phyloP scores from a whole-genome alignment of 2,113 vertebrate species.

The Origma solitaria region DNA sequence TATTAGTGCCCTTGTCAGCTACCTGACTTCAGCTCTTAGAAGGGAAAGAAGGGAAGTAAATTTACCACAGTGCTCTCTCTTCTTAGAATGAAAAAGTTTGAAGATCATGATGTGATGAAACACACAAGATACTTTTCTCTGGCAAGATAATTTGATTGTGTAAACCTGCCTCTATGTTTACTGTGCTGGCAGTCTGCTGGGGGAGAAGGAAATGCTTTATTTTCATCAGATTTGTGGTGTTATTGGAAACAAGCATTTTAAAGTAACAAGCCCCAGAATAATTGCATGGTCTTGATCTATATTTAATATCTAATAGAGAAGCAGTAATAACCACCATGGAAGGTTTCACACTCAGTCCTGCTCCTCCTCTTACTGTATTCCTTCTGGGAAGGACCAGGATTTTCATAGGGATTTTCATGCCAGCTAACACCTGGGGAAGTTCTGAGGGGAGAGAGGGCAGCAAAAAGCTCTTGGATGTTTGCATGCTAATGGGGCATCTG shows the following conservation, averaged over 20 bases:
- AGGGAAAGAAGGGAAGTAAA: background rate
- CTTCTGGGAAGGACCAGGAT: background rate
- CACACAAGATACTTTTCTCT: background rate
- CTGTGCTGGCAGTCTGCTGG: background rate
- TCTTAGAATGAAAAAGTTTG: background rate
- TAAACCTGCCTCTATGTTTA: background rate
- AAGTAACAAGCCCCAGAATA: background rate
- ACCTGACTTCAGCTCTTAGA: background rate
- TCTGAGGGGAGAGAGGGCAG: background rate
- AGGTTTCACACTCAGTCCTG: background rate
- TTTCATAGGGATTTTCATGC: background rate
- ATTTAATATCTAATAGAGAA: background rate
- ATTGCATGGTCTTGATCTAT: background rate
- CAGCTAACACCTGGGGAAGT: background rate
- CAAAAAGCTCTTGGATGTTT: background rate
- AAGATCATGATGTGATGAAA: background rate
- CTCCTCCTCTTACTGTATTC: background rate
- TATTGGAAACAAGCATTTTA: background rate
- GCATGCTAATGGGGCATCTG: background rate
- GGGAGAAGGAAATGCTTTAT: background rate
- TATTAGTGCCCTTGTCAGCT: background rate
- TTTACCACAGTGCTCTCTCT: background rate
- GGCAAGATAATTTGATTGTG: background rate
- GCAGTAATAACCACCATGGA: background rate
- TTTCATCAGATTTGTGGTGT: rapidly evolving